phyloP scores from a whole-genome alignment of 2,113 vertebrate genomes.

The Myiagra hebetior region DNA sequence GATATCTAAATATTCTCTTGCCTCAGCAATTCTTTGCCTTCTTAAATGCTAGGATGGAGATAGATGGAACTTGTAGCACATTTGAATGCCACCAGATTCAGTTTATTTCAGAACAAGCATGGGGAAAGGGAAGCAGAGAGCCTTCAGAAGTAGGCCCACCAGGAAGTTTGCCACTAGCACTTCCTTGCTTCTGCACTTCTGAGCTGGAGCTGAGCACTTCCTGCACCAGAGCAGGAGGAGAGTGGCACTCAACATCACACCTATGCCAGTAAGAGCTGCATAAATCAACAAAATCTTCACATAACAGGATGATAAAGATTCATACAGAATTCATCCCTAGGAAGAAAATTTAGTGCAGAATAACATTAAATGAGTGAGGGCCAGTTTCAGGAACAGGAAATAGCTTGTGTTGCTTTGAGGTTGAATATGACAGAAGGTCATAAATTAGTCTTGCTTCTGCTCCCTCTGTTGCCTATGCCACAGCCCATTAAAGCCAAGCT shows the following conservation, averaged over 20 bases:
- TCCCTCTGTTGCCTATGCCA: neutral
- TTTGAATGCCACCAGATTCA: neutral
- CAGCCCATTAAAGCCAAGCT: neutral
- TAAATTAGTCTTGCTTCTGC: neutral
- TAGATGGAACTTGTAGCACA: neutral
- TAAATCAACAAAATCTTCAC: neutral
- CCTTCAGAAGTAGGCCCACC: neutral
- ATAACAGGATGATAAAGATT: neutral
- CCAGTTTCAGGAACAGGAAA: neutral
- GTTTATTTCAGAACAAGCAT: neutral
- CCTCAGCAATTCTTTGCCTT: neutral
- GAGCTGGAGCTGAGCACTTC: too few species aligned
- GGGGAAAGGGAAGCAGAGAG: neutral
- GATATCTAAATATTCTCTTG: neutral
- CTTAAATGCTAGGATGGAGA: neutral
- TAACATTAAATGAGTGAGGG: neutral
- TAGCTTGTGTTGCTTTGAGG: neutral
- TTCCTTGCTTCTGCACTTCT: neutral
- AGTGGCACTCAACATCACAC: neutral
- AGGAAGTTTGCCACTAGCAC: neutral
- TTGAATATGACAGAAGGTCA: neutral
- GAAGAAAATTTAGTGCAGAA: neutral
- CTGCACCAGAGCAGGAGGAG: neutral
- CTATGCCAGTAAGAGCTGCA: neutral
- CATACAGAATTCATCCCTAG: neutral